Conservation (phyloP, 2,797 vertebrate genomes). For the Pterois miles region DNA sequence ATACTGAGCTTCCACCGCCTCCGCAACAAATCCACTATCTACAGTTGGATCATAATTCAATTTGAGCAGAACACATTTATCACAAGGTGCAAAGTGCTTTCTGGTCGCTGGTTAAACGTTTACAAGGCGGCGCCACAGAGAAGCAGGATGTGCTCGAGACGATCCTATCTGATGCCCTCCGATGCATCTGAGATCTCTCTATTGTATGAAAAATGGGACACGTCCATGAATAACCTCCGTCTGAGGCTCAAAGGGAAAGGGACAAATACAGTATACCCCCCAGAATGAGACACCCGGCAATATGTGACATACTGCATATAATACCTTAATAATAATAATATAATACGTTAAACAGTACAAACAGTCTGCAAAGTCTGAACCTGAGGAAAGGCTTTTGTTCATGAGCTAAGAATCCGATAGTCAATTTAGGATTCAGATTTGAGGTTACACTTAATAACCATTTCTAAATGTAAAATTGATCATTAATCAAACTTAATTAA, state of each 20-base stretch:
- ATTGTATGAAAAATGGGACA: conserved; percentile 8
- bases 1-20: conserved; percentile 20
- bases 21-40: conserved; percentile 28
- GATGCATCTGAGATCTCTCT: not conserved
- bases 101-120: conserved; percentile 34
- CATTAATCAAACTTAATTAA: too few species aligned
- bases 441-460: too few species aligned
- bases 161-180: conserved; percentile 17
- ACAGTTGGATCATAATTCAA: conserved; percentile 37
- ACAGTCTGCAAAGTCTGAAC: too few species aligned
- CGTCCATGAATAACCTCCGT: not conserved
- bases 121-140: conserved; percentile 25
- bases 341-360: too few species aligned
- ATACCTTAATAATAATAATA: too few species aligned
- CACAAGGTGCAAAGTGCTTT: conserved; percentile 10
- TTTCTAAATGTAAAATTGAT: too few species aligned
- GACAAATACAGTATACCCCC: not conserved
- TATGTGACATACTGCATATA: too few species aligned
- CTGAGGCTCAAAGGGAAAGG: not conserved
- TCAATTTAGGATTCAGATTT: too few species aligned
- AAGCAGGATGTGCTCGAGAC: conserved; percentile 15
- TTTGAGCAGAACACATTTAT: conserved; percentile 39
- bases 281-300: too few species aligned
- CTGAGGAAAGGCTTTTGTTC: too few species aligned
- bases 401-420: too few species aligned